phyloP scores from a whole-genome alignment of 2,797 vertebrate genomes.

The Pogonophryne albipinna region DNA sequence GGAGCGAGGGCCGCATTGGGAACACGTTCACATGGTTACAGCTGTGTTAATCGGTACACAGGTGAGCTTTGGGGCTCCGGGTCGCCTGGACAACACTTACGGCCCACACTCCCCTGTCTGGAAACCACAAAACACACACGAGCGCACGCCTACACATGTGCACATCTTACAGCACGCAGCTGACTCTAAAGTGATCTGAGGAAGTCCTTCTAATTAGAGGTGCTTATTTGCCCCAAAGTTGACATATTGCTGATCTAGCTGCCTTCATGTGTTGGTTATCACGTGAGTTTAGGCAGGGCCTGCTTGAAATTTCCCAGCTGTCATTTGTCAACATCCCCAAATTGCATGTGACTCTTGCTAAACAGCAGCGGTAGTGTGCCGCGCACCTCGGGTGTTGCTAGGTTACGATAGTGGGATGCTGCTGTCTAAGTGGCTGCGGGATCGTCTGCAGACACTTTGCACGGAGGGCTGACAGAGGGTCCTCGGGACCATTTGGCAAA shows the following conservation, averaged over 20 bases:
- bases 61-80: conserved; percentile 77
- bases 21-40: conserved; percentile 59
- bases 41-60: conserved; percentile 85
- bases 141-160: conserved; percentile 10
- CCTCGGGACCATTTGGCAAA: conserved; percentile 74
- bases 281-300: conserved; percentile 37
- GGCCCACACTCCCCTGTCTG: conserved; percentile 55
- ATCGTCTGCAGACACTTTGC: conserved; percentile 61
- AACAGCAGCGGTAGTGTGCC: conserved; percentile 67
- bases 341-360: conserved; percentile 63
- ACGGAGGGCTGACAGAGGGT: conserved; percentile 71
- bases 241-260: conserved; percentile 57
- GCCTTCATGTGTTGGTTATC: conserved; percentile 41
- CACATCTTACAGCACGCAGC: conserved; percentile 28
- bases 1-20: conserved; percentile 61
- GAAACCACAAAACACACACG: conserved; percentile 55
- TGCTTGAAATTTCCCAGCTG: conserved; percentile 61
- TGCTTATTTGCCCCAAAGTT: conserved; percentile 23
- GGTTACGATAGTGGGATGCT: conserved; percentile 80
- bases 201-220: conserved; percentile 34
- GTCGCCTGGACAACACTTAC: conserved; percentile 63
- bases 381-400: conserved; percentile 75
- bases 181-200: conserved; percentile 36
- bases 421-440: conserved; percentile 80
- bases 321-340: conserved; percentile 70